Base-by-base conservation (phyloP, 1,140 invertebrate species). In the Drosophila saltans region DNA sequence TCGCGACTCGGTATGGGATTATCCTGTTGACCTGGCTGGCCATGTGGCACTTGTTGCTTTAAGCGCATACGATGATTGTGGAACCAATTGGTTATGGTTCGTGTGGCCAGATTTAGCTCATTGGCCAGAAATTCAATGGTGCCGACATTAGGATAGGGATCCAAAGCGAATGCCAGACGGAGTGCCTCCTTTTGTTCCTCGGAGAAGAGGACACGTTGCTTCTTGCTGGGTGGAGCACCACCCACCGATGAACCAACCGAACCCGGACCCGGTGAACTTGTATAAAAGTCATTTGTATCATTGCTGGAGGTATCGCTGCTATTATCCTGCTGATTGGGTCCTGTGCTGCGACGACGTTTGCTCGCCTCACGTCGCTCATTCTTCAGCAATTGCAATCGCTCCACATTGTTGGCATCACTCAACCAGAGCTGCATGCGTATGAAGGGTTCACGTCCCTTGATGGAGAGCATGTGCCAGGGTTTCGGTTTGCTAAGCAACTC, bases 11-110 rank as follows among this genome's bases (percentile, higher is more conserved):
- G 95, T 11, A 96, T 94, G 64, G 94, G 94, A 30, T 95, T 94
- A 6, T 91, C 89, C 68, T 81, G 78, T 66, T 81, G 78, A 4
- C 94, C 94, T 1, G 94, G 94, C 26, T 95, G 94, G 0, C 95
- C 95, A 69, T 97, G 96, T 0, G 96, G 96, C 45, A 96, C 96
- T 78, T 95, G 95, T 90, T 98, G 97, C 93, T 99, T 99, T 86
- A 99, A 94, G 62, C 99, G 95, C 97, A 99, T 99, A 66, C 98
- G 95, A 93, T 99, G 98, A 92, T 99, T 99, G 93, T 99, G 98
- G 94, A 99, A 99, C 98, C 98, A 99, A 92, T 99, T 99, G 16
- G 97, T 98, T 69, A 99, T 99, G 43, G 98, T 99, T 75, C 98
- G 94, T 9, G 98, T 96, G 1, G 98, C 97, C n/a, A 99, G 93